Base-by-base conservation (phyloP, 2,797 vertebrate species). In the Agapornis canus region DNA sequence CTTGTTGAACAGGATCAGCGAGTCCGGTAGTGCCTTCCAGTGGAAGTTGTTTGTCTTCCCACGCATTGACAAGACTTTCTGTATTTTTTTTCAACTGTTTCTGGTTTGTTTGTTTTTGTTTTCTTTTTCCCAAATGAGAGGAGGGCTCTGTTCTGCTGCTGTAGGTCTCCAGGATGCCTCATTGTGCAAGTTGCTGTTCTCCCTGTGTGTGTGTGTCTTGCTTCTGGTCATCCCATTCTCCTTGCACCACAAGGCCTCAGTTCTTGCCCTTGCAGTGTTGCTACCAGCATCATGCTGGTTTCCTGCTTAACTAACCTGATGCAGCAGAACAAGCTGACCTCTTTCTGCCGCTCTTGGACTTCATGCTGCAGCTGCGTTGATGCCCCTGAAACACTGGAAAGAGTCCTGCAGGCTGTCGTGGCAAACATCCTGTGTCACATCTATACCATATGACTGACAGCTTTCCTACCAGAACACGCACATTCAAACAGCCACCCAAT, bases 401-500 rank as follows among this genome's bases (percentile, higher is more conserved):
- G 48, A 16, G 35, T 43, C 35, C 48, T 72, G 40, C 6, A 9
- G 29, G 52, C 35, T 86, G 48, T 11, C 29, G 39, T 17, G 23
- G 27, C 22, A 35, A 25, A 27, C 39, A 5, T 51, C 25, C 60
- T 18, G 26, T 25, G 40, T 68, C 23, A 2, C 4, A 8, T n/a
- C 82, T 43, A 37, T 42, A 19, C 22, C 3, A 0, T 40, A 8
- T 48, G 35, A 31, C 56, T 1, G 0, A 26, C 37, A 40, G 56
- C 77, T 59, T 70, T 59, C 43, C 37, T 43, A 6, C n/a, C 14
- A 8, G 48, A 32, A 27, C 23, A 18, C 17, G 8, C 20, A 37
- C 27, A 11, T 35, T 29, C 8, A 27, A 27, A n/a, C n/a, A 85
- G 61, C 23, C 43, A 10, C 29, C 19, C 56, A 51, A 9, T 37